Evolutionary conservation across 2,113 vertebrate species (phyloP).

Genomic region (Daubentonia madagascariensis): DNA sequence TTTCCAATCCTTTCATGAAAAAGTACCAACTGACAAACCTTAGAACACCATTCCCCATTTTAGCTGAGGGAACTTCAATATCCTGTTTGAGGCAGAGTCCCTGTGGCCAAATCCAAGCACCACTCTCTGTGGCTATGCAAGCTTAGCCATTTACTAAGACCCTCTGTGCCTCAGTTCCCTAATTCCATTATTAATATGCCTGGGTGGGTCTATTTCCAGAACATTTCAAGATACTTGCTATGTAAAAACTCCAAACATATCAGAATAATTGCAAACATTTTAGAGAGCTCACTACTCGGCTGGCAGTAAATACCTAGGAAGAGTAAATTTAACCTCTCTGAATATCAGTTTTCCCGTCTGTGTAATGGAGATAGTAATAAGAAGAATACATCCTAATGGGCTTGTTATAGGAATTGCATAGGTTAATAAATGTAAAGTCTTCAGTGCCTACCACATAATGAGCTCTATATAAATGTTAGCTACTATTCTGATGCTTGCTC

Average conservation of each 20-base stretch:
- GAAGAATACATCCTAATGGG: neutral
- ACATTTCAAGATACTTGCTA: neutral
- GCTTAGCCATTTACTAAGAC: neutral
- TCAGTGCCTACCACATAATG: neutral
- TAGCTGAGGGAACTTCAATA: neutral
- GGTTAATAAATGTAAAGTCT: neutral
- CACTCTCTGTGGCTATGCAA: neutral
- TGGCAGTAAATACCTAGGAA: neutral
- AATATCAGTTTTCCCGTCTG: neutral
- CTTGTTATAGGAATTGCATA: neutral
- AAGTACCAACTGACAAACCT: neutral
- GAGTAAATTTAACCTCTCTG: neutral
- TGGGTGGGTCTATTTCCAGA: neutral
- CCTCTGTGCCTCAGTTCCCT: neutral
- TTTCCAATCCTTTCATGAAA: neutral
- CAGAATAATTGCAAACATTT: neutral
- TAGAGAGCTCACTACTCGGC: neutral
- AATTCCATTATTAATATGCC: neutral
- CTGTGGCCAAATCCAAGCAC: neutral
- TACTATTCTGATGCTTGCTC: neutral
- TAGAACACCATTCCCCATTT: neutral
- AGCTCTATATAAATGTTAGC: neutral
- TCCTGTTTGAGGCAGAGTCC: neutral
- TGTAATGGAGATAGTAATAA: neutral
- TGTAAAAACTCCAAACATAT: neutral